Conservation (phyloP, 2,797 vertebrate species). For the Gallinago stenura region DNA sequence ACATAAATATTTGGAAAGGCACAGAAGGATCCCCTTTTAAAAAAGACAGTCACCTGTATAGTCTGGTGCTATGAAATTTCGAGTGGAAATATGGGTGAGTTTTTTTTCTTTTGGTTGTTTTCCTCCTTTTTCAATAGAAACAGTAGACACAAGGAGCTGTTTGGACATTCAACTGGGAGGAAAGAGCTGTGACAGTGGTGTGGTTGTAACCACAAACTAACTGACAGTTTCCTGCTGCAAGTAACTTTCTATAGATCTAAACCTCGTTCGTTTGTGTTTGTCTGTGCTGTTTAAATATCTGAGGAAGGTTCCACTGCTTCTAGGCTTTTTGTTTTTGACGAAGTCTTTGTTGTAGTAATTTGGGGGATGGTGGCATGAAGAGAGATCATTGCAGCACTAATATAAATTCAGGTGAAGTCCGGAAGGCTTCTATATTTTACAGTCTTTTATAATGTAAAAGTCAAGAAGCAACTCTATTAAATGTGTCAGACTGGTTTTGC, state of each 20-base stretch:
- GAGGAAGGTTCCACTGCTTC: not conserved
- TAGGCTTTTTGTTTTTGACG: not conserved
- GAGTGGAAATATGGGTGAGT: not conserved
- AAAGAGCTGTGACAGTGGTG: slow-evolving; percentile 46
- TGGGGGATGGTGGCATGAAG: not conserved
- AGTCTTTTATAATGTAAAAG: not conserved
- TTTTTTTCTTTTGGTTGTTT: not conserved
- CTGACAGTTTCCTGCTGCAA: slow-evolving; percentile 70
- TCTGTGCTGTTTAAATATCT: not conserved
- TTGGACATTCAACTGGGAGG: slow-evolving; percentile 31
- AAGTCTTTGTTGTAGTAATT: not conserved
- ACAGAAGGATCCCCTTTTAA: not conserved
- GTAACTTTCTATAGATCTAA: slow-evolving; percentile 25
- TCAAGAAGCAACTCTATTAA: not conserved
- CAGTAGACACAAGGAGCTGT: not conserved
- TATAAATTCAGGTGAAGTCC: not conserved
- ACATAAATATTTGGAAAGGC: not conserved
- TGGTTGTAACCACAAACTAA: slow-evolving; percentile 72
- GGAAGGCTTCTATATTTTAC: not conserved
- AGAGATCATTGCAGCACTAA: not conserved
- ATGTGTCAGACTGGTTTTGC: not conserved
- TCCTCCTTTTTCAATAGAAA: not conserved
- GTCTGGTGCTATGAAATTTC: not conserved
- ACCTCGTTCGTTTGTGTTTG: not conserved
- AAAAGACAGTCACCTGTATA: not conserved